Conservation (phyloP, 1,140 invertebrate genomes). For the Atopsyche davidsoni region DNA sequence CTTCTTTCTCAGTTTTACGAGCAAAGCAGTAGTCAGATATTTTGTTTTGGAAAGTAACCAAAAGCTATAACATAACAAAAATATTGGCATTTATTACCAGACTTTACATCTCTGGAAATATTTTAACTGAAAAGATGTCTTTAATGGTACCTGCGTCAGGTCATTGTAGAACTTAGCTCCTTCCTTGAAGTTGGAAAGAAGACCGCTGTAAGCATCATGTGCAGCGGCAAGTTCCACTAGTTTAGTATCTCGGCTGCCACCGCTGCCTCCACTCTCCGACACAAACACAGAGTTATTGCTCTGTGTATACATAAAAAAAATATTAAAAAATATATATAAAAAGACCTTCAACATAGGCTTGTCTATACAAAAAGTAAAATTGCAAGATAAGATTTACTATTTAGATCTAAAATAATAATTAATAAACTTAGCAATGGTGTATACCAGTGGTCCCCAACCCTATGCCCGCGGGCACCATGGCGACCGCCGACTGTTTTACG, state of each 20-base stretch:
- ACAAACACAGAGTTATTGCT: slow-evolving; percentile 67
- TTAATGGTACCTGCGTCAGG: slow-evolving; percentile 65
- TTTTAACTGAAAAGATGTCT: neutral
- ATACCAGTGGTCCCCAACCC: too few relatives aligned
- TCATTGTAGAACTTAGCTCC: slow-evolving; percentile 99
- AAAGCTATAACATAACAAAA: slow-evolving; percentile 54
- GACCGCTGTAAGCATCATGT: slow-evolving; percentile 86
- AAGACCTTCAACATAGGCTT: slow-evolving; percentile 7
- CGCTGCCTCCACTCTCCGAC: slow-evolving; percentile 58
- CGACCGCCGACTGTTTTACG: too few relatives aligned
- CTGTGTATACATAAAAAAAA: slow-evolving; percentile 46
- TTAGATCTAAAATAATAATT: slow-evolving; percentile 11
- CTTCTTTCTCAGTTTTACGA: slow-evolving; percentile 97
- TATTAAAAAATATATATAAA: slow-evolving; percentile 11
- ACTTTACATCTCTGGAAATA: neutral
- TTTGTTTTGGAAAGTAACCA: slow-evolving; percentile 96
- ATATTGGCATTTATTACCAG: neutral
- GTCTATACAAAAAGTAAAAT: slow-evolving; percentile 9
- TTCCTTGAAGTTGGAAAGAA: slow-evolving; percentile 86
- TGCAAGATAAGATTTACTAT: neutral
- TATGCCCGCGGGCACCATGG: too few relatives aligned
- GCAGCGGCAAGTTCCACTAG: slow-evolving; percentile 83
- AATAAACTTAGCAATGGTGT: slow-evolving; percentile 3
- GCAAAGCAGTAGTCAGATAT: slow-evolving; percentile 98
- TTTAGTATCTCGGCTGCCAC: slow-evolving; percentile 68